Base-by-base conservation (phyloP, 2,888 invertebrate species). In the Drosophila pseudotakahashii region DNA sequence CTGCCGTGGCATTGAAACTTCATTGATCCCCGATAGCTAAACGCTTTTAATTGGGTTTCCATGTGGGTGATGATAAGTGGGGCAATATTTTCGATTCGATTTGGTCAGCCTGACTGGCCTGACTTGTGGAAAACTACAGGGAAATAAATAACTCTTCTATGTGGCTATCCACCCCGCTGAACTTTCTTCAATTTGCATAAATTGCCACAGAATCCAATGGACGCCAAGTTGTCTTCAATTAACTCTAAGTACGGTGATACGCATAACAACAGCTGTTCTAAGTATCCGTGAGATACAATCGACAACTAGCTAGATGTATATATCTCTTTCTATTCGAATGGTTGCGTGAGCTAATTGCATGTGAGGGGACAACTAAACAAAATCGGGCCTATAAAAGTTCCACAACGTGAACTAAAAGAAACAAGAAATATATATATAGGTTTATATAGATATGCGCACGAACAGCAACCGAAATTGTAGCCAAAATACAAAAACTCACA, bases 311-410 rank as follows among this genome's bases (percentile, higher is more conserved):
- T 26, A 13, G 32, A 26, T 26, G 39, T 45, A 16, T 11, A 36
- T 19, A 14, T 53, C 3, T 10, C 13, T 23, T 41, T 32, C 41
- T 36, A 26, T 30, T 54, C 64, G 45, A 37, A 14, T 42, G 62
- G 51, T 77, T 76, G 79, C 77, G 79, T 79, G 79, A 73, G 64
- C 55, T 77, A 76, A 75, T 79, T 75, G 78, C 80, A 71, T 82
- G 73, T 57, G 57, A 70, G 63, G 19, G 37, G 45, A 52, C 66
- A 57, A 53, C 58, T 55, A 53, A 39, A 42, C 69, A 69, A 32
- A 59, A 69, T 47, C 32, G 54, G 16, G 52, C 41, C 69, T 69
- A 75, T 53, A 68, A 66, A 66, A 68, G 36, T 66, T 66, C 66
- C 66, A 45, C 44, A 57, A 54, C 60, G 62, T 52, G 45, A 73